Evolutionary conservation across 2,113 vertebrate species (phyloP).

Genomic region (Peromyscus polionotus): DNA sequence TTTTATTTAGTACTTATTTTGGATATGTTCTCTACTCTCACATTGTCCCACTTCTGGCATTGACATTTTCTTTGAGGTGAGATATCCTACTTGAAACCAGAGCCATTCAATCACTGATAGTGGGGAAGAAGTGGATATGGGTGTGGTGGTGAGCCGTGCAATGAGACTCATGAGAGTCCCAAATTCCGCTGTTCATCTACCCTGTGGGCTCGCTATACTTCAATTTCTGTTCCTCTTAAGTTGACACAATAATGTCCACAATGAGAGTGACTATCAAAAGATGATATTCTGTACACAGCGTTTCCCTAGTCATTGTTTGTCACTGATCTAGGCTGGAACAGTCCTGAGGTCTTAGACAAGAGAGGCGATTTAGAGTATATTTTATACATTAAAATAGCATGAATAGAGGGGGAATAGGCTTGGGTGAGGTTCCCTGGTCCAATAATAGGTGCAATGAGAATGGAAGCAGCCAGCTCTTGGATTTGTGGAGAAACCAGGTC

Average conservation of each 20-base stretch:
- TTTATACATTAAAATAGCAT: background rate
- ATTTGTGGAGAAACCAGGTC: slow-evolving; percentile 1
- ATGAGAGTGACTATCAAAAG: background rate
- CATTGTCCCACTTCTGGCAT: background rate
- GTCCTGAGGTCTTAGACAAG: background rate
- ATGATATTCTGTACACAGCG: background rate
- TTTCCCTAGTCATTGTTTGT: background rate
- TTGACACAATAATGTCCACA: background rate
- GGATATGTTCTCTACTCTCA: background rate
- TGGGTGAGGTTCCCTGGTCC: background rate
- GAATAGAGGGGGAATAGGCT: background rate
- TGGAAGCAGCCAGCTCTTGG: background rate
- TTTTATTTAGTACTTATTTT: background rate
- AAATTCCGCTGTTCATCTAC: background rate
- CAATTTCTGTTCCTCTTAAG: background rate
- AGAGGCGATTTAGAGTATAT: background rate
- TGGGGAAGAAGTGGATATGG: background rate
- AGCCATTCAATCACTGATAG: background rate
- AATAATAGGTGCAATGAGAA: background rate
- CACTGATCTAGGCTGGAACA: background rate
- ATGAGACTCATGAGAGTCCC: background rate
- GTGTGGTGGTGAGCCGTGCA: background rate
- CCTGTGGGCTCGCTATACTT: background rate
- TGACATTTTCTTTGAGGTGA: background rate
- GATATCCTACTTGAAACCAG: background rate